Base-by-base conservation (phyloP, 2,888 invertebrate genomes). In the Pristionchus japonicus region DNA sequence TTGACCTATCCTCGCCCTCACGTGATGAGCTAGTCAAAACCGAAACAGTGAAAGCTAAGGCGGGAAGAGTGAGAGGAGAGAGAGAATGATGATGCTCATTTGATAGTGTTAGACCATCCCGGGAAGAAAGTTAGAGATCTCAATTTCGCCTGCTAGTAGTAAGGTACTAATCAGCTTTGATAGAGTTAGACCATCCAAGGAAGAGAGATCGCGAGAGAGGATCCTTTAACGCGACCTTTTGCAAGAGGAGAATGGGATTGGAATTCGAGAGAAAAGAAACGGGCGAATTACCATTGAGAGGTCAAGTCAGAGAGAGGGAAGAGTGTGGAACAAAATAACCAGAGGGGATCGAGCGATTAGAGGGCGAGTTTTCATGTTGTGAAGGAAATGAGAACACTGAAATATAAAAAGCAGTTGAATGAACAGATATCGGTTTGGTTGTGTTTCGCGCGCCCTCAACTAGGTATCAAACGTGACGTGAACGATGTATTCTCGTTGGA, bases 231-330 rank as follows among this genome's bases (percentile, higher is more conserved):
- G 77, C 77, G 77, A 77, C 77, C 77, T 77, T 77, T 74, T 40
- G 74, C 20, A 74, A 43, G 77, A 40, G 61, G 43, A 40, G 27
- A 74, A 74, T 74, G 15, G 40, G 74, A 74, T 40, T 3, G 74
- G 77, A 77, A 77, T 77, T 70, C 70, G 70, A 37, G 34, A 34
- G 43, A 27, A 77, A 77, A 27, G 77, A 77, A 77, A 77, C 77
- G 77, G 77, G 77, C 43, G 77, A 40, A 77, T 77, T 77, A 77
- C 77, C 77, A 77, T 77, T 77, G 77, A 13, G 77, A 77, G 77
- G 77, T 77, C 77, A 47, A 64, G 20, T 7, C 20, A 67, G 70
- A 37, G 70, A 11, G 40, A 37, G 70, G 4, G 70, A 40, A n/a
- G n/a, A n/a, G 67, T 1, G 31, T 3, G 77, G 74, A 74, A 77